A percentile compares a stretch with the other conserved stretches of the same genome.
These are phyloP conservation scores for Agapornis canus DNA, from an alignment of 2,797 vertebrate species.

Conservation along the genomic window DNA sequence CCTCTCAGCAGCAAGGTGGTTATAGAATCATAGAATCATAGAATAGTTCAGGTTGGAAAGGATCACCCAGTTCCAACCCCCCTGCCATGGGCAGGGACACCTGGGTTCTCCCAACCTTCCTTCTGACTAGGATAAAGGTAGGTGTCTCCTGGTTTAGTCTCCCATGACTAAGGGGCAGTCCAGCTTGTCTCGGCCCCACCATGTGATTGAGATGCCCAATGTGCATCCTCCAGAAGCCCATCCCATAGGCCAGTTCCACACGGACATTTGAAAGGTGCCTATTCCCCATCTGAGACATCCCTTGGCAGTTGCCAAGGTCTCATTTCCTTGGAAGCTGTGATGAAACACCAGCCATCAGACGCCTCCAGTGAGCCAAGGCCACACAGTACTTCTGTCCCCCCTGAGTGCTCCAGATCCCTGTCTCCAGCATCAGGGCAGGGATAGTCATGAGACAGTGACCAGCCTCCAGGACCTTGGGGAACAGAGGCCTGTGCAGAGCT, in stretches of 20 bases:
- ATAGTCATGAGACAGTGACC: background rate
- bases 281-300: background rate
- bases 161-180: background rate
- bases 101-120: background rate
- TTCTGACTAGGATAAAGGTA: background rate
- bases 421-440: background rate
- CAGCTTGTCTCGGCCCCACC: background rate
- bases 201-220: background rate
- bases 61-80: background rate
- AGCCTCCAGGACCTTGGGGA: background rate
- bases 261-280: rapidly evolving
- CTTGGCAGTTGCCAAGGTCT: background rate
- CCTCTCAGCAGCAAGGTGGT: background rate
- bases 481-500: background rate
- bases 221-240: background rate
- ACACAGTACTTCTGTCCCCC: background rate
- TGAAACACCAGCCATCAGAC: background rate
- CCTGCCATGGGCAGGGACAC: background rate
- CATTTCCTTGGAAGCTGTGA: background rate
- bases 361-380: background rate
- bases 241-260: background rate
- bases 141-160: background rate
- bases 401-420: background rate
- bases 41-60: background rate
- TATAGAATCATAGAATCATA: background rate